Evolutionary conservation across 2,113 vertebrate genomes (phyloP), one percentile per base, ranked within the genome.

Genomic region (Gobiocypris rarus): DNA sequence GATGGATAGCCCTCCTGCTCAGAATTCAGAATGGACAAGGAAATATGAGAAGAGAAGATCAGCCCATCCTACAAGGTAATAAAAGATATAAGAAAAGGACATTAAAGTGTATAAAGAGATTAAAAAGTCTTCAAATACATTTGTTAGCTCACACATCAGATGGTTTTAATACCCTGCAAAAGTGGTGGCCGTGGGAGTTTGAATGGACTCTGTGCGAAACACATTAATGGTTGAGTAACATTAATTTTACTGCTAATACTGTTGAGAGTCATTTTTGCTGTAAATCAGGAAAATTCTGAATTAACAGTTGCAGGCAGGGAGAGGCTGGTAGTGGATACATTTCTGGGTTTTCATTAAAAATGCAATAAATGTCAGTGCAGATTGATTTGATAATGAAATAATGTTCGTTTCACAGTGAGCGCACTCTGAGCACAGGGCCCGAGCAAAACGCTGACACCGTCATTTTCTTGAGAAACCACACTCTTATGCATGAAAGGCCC

Each of bases 381-480:
- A 91, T 90, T 90, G 89, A 90, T 87, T 52, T 79, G 86, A 90
- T 93, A 87, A 92, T 92, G 91, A 92, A 92, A 90, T 90, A 70
- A 89, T 86, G 43, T 45, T 63, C 28, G 77, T 75, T 89, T 75
- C 28, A 77, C 85, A 69, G 79, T 89, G 87, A 86, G 89, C 75
- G 48, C 81, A 67, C 84, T 80, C 71, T 86, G 75, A 52, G 59
- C 58, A 4, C 77, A 84, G 83, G 34, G 88, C 83, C 71, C 54
- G 77, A 81, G 67, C 13, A 84, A 86, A 85, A 90, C 54, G 86
- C 89, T 88, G 88, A 86, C 87, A 48, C 69, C 26, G 82, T 83
- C 83, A 86, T 86, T 87, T 88, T 81, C 70, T 82, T 83, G 84
- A 41, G 50, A 22, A 86, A 67, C 54, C 17, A 50, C 65, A 69